Base-by-base conservation (phyloP, 2,888 invertebrate species). In the Callyntrura guangdongensis region DNA sequence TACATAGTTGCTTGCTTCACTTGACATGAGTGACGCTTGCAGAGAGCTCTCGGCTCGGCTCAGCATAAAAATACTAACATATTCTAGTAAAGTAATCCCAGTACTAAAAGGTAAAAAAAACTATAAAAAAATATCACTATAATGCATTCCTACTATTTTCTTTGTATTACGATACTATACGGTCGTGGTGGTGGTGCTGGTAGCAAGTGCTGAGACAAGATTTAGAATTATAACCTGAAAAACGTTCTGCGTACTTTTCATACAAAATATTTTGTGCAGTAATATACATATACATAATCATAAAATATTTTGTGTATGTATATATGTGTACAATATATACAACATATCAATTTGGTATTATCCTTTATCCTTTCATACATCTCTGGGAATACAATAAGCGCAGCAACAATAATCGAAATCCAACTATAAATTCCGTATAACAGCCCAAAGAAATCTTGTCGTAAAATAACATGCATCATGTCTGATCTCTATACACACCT, bases 221-320 rank as follows among this genome's bases (percentile, higher is more conserved):
- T 83, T 64, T 14, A 72, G 85, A 85, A 56, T 85, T 72, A 85
- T 53, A 69, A 36, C 72, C 85, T 67, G 72, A 83, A 83, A 83
- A 67, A 14, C 14, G 20, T 45, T 83, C 49, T 64, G 47, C 49
- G 9, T 17, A 45, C 9, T 72, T 72, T 72, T 67, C n/a, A 47
- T n/a, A 72, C n/a, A n/a, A n/a, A n/a, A n/a, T n/a, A n/a, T n/a
- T 72, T 69, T 69, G 36, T 69, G 36, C 36, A 69, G 6, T 36
- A n/a, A 61, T 11, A 22, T 1, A 22, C n/a, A 61, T 25, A 61
- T 61, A 20, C 6, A 61, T 25, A 59, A 17, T 20, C 61, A 20
- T 3, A n/a, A n/a, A n/a, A 20, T 61, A 61, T n/a, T 11, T n/a
- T 27, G 27, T 5, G 27, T 72, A 64, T 17, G 14, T 56, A 56